These are phyloP conservation scores for Horisme vitalbata DNA, from an alignment of 2,888 invertebrate species.

Conservation along the genomic window DNA sequence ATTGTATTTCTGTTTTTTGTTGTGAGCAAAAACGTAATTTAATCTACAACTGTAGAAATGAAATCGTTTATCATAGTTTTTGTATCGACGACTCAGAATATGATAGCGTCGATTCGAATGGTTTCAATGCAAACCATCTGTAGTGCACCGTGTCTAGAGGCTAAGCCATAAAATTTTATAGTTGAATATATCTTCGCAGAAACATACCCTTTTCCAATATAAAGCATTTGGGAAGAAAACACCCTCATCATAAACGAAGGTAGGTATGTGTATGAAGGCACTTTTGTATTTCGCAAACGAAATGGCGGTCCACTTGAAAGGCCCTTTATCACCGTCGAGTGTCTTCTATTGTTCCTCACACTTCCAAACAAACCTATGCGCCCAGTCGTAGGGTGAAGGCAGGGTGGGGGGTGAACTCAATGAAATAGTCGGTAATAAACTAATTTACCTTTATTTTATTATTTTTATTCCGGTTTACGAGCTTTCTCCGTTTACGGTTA, in stretches of 20 bases:
- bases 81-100: neutral
- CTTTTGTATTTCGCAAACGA: neutral
- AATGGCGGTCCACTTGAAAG: conserved; percentile 21
- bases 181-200: no score
- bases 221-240: neutral
- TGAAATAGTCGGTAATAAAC: conserved; percentile 28
- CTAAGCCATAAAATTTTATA: no score
- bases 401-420: conserved; percentile 2
- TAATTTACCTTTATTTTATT: conserved; percentile 32
- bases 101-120: no score
- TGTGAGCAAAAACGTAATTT: conserved; percentile 3
- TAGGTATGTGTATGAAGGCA: neutral
- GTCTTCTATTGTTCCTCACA: conserved; percentile 3
- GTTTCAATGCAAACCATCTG: no score
- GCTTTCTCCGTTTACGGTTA: conserved; percentile 22
- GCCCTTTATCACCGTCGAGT: conserved; percentile 5
- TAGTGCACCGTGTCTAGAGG: no score
- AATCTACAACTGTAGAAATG: neutral
- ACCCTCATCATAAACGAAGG: neutral
- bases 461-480: conserved; percentile 28
- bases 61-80: neutral
- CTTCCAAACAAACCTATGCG: conserved; percentile 1
- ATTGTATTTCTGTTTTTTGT: conserved; percentile 12
- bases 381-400: neutral
- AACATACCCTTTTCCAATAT: no score